Conservation (phyloP, 1,140 invertebrate genomes). For the Chironomus striatipennis region DNA sequence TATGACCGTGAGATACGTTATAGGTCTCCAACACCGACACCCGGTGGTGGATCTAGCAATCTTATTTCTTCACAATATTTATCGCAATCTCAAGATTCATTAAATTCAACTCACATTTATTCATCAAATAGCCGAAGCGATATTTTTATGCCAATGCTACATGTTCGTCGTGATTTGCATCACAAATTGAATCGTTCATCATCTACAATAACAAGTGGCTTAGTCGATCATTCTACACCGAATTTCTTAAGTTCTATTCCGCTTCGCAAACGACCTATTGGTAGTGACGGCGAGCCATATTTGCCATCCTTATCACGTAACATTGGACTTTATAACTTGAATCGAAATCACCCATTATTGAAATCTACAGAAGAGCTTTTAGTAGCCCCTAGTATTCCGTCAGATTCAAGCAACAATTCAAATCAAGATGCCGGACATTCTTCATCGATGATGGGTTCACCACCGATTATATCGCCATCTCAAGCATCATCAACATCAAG, state of each 20-base stretch:
- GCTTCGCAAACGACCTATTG: constrained; percentile 45
- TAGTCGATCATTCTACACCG: constrained; percentile 42
- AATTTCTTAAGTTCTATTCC: constrained; percentile 51
- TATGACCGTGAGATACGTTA: constrained; percentile 34
- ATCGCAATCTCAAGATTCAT: constrained; percentile 37
- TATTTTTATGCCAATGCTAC: constrained; percentile 50
- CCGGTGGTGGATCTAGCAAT: constrained; percentile 40
- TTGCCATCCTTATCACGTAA: constrained; percentile 25
- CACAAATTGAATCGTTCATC: constrained; percentile 43
- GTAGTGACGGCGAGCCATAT: constrained; percentile 41
- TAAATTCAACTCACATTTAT: constrained; percentile 26
- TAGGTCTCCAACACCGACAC: constrained; percentile 30
- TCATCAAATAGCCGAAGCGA: constrained; percentile 31
- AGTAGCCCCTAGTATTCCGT: background rate
- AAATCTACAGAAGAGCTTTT: background rate
- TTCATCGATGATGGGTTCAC: constrained; percentile 24
- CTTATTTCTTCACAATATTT: constrained; percentile 36
- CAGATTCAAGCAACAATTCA: constrained; percentile 24
- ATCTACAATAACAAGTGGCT: constrained; percentile 38
- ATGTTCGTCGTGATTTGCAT: constrained; percentile 61
- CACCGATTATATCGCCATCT: constrained; percentile 27
- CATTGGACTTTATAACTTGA: background rate
- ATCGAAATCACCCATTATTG: constrained; percentile 21
- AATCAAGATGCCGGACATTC: constrained; percentile 24
- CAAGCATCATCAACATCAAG: constrained; percentile 26